Evolutionary conservation across 2,113 vertebrate genomes (phyloP).

Genomic region (Mola mola): DNA sequence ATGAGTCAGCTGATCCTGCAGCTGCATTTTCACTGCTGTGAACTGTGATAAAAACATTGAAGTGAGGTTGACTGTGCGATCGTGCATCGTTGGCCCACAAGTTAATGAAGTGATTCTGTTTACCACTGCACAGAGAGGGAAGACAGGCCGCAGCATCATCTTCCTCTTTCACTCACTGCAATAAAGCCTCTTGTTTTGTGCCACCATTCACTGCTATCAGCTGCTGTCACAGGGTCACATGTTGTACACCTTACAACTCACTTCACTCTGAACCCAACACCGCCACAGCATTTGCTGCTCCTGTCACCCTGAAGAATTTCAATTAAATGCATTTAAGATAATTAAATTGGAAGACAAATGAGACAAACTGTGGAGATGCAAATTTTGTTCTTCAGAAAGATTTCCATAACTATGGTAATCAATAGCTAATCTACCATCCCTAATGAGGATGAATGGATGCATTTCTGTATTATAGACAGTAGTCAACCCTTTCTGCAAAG

Average conservation of each 20-base stretch:
- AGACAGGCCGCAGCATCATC: slow-evolving; percentile 35
- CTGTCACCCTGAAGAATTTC: slow-evolving; percentile 7
- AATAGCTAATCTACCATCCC: slow-evolving; percentile 73
- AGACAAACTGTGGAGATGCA: slow-evolving; percentile 42
- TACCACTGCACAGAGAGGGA: slow-evolving; percentile 36
- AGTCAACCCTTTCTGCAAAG: slow-evolving; percentile 36
- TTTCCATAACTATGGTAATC: slow-evolving; percentile 73
- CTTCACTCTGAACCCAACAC: slow-evolving; percentile 30
- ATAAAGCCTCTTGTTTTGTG: slow-evolving; percentile 25
- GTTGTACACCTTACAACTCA: slow-evolving; percentile 30
- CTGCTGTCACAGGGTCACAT: slow-evolving; percentile 52
- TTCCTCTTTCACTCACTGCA: slow-evolving; percentile 16
- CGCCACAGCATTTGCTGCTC: not conserved
- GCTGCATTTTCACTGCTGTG: not conserved
- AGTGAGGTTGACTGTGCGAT: slow-evolving; percentile 43
- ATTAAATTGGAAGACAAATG: slow-evolving; percentile 39
- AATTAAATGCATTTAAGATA: slow-evolving; percentile 43
- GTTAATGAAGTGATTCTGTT: slow-evolving; percentile 63
- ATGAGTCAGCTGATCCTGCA: slow-evolving; percentile 6
- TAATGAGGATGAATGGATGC: slow-evolving; percentile 62
- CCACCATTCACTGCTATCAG: slow-evolving; percentile 49
- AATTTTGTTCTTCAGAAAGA: slow-evolving; percentile 65
- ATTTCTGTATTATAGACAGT: slow-evolving; percentile 24
- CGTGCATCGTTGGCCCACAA: slow-evolving; percentile 37
- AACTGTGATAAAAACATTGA: slow-evolving; percentile 21